Percentiles rank a stretch among this genome's conserved stretches.
These are phyloP conservation scores for Cheilosia vernalis DNA, from an alignment of 2,888 invertebrate genomes.

Conservation along the genomic window DNA sequence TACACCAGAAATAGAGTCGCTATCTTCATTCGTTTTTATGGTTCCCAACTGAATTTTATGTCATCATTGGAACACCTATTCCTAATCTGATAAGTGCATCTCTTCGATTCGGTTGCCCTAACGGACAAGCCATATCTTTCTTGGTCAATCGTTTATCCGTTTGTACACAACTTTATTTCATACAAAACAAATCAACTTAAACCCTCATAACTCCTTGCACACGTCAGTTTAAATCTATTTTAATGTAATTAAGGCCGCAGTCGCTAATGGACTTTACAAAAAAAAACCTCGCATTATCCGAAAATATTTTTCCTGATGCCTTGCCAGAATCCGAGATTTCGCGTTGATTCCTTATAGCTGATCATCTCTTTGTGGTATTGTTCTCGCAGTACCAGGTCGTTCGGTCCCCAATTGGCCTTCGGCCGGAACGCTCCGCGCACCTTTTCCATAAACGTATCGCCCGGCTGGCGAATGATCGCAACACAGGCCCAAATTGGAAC, in stretches of 20 bases:
- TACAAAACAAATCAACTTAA: constrained; percentile 44
- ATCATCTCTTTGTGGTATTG: constrained; percentile 84
- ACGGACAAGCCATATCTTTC: too few species aligned
- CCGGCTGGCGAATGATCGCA: constrained; percentile 80
- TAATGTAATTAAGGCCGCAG: constrained; percentile 24
- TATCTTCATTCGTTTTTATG: too few species aligned
- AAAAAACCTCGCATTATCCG: constrained; percentile 75
- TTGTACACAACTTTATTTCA: constrained; percentile 44
- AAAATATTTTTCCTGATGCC: constrained; percentile 80
- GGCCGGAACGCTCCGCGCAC: constrained; percentile 84
- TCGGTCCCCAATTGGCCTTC: constrained; percentile 86
- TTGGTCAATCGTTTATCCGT: too few species aligned
- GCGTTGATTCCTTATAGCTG: constrained; percentile 77
- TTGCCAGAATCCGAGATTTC: constrained; percentile 77
- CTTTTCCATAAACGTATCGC: constrained; percentile 79
- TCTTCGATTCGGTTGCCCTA: too few species aligned
- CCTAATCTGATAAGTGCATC: too few species aligned
- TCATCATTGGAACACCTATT: too few species aligned
- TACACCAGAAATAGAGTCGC: too few species aligned
- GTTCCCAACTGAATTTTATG: too few species aligned
- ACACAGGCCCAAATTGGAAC: constrained; percentile 83
- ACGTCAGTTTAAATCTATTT: constrained; percentile 49
- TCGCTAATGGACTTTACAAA: constrained; percentile 1
- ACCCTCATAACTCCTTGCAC: not conserved
- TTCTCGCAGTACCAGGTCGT: constrained; percentile 83